These are phyloP conservation scores for Abramis brama DNA, from an alignment of 2,113 vertebrate genomes.

Conservation along the genomic window DNA sequence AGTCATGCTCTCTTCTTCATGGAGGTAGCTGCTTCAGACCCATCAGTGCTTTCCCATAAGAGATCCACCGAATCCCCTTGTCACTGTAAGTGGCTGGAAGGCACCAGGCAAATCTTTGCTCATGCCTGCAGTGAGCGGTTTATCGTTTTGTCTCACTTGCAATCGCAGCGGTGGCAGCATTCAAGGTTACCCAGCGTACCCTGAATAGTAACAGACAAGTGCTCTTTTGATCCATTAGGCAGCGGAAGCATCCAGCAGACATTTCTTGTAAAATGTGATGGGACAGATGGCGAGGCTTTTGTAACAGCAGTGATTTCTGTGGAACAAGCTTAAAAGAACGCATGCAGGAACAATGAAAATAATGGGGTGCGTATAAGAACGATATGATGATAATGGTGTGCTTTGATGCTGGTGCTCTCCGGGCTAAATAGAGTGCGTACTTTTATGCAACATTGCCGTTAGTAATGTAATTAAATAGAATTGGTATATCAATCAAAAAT, in stretches of 20 bases:
- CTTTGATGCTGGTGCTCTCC: neutral
- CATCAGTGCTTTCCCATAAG: neutral
- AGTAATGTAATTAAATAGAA: neutral
- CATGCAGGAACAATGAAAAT: slow-evolving; percentile 8
- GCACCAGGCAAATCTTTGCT: slow-evolving; percentile 17
- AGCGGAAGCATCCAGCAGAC: slow-evolving; percentile 25
- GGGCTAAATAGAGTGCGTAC: neutral
- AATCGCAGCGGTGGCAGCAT: neutral
- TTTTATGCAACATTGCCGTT: neutral
- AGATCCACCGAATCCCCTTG: neutral
- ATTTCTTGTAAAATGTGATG: slow-evolving; percentile 31
- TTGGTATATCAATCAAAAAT: neutral
- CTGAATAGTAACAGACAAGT: slow-evolving; percentile 29
- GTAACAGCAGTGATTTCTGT: slow-evolving; percentile 5
- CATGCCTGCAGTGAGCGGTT: neutral
- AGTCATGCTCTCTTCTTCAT: neutral
- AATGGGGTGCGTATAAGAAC: neutral
- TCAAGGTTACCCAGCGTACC: slow-evolving; percentile 15
- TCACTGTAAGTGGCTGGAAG: neutral
- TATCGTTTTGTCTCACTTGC: slow-evolving; percentile 14
- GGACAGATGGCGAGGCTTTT: slow-evolving; percentile 17
- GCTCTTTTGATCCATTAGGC: slow-evolving; percentile 43
- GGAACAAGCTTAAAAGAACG: slow-evolving; percentile 7
- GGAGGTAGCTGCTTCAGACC: neutral
- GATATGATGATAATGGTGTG: slow-evolving; percentile 13